Conservation (phyloP, 53 echinoderm and acorn worm species). For the Hippasteria phrygiana region DNA sequence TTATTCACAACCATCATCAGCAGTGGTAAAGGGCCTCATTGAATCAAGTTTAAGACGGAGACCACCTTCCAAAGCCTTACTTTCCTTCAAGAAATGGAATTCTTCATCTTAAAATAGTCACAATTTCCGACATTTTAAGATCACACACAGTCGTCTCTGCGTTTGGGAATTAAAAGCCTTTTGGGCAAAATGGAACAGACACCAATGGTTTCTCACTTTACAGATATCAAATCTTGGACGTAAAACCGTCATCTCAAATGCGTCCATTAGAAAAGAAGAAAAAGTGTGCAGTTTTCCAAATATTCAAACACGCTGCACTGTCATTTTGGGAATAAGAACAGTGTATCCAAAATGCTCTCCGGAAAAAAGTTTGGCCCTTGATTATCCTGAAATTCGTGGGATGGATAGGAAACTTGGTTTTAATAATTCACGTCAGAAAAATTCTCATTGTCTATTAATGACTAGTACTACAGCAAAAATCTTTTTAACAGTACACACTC, state of each 20-base stretch:
- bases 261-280: not conserved
- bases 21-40: no score
- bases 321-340: not conserved
- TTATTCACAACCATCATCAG: not conserved
- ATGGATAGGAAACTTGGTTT: not conserved
- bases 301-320: slow-evolving; percentile 60
- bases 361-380: slow-evolving; percentile 33
- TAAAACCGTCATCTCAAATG: not conserved
- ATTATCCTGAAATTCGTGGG: not conserved
- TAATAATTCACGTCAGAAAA: not conserved
- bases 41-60: no score
- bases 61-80: no score
- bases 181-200: not conserved
- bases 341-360: not conserved
- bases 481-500: not conserved
- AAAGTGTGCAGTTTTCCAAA: slow-evolving; percentile 45
- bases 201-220: not conserved
- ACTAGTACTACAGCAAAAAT: slow-evolving; percentile 25
- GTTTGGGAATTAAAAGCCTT: not conserved
- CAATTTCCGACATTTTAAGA: no score
- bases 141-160: not conserved
- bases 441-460: not conserved
- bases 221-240: not conserved
- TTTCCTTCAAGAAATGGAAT: no score
- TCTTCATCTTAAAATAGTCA: no score